Conservation (phyloP, 1,140 invertebrate species). For the Euborellia annulipes region DNA sequence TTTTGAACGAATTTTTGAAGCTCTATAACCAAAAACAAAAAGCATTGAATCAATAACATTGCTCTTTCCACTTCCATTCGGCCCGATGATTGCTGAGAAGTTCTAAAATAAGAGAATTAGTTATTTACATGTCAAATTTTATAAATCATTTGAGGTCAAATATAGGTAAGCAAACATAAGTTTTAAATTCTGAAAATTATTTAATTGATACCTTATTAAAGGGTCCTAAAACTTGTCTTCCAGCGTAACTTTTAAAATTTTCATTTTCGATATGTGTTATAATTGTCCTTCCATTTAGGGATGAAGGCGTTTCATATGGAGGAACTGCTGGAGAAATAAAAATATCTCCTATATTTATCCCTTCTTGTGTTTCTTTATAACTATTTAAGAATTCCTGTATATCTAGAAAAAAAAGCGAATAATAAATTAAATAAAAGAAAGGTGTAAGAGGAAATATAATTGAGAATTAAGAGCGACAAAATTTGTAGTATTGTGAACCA, state of each 20-base stretch:
- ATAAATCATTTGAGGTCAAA: too few relatives aligned
- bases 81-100: slow-evolving; percentile 93
- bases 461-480: too few relatives aligned
- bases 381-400: too few relatives aligned
- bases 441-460: too few relatives aligned
- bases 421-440: too few relatives aligned
- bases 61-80: slow-evolving; percentile 98
- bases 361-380: neutral
- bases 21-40: slow-evolving; percentile 96
- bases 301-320: slow-evolving; percentile 42
- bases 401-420: too few relatives aligned
- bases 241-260: slow-evolving; percentile 97
- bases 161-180: too few relatives aligned
- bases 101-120: slow-evolving; percentile 22
- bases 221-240: slow-evolving; percentile 57
- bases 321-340: slow-evolving; percentile 72
- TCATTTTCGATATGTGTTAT: slow-evolving; percentile 84
- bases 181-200: slow-evolving; percentile 2
- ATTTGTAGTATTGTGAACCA: too few relatives aligned
- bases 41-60: slow-evolving; percentile 99
- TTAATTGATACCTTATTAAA: slow-evolving; percentile 64
- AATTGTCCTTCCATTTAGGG: slow-evolving; percentile 63
- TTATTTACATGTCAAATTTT: too few relatives aligned
- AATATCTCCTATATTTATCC: slow-evolving; percentile 47
- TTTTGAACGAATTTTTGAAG: slow-evolving; percentile 90